phyloP scores from a whole-genome alignment of 1,140 invertebrate genomes.

The Anthonomus grandis region DNA sequence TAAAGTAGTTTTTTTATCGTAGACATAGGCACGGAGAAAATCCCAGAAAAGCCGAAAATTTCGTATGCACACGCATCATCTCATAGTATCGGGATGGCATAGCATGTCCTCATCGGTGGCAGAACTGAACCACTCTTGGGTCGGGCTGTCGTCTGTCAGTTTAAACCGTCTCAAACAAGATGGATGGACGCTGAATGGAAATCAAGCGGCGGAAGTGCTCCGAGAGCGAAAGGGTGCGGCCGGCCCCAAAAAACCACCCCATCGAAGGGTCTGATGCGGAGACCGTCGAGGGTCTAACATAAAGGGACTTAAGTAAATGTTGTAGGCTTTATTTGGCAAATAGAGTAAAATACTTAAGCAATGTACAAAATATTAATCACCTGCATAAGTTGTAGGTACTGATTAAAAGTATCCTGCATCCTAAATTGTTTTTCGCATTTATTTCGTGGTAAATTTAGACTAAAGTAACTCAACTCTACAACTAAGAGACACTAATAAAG shows the following conservation, averaged over 20 bases:
- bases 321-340: no score
- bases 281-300: conserved; percentile 2
- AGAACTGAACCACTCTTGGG: conserved; percentile 46
- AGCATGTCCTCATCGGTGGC: conserved; percentile 43
- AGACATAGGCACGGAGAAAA: no score
- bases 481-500: no score
- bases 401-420: no score
- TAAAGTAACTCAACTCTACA: no score
- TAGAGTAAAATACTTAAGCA: no score
- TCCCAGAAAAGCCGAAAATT: no score
- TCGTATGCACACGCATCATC: conserved; percentile 14
- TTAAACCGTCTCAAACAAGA: conserved; percentile 50
- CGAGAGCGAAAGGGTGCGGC: conserved; percentile 43
- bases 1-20: no score
- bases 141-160: conserved; percentile 49
- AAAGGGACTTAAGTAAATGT: neutral
- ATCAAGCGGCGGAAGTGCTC: conserved; percentile 47
- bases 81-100: conserved; percentile 31
- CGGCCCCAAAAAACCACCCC: conserved; percentile 27
- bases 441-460: no score
- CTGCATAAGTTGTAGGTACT: no score
- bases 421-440: no score
- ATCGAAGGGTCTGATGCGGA: conserved; percentile 21
- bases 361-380: no score
- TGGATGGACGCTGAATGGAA: conserved; percentile 49